Conservation (phyloP, 2,113 vertebrate species). For the Atractosteus spatula region DNA sequence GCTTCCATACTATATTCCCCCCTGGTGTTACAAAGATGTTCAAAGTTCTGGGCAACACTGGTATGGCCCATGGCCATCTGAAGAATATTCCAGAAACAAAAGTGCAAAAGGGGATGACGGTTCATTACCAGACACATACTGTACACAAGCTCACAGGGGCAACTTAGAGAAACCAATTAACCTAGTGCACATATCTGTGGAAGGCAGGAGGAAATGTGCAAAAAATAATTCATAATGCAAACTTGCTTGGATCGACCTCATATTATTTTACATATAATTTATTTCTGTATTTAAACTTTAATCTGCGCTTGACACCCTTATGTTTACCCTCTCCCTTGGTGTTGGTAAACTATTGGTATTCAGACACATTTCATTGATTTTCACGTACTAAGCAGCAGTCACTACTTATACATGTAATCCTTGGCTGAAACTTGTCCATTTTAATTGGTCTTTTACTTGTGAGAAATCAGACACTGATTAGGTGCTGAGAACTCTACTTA, state of each 20-base stretch:
- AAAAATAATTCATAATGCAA: no score
- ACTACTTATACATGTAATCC: slow-evolving; percentile 50
- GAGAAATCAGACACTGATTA: slow-evolving; percentile 64
- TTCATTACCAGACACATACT: no score
- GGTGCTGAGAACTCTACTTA: slow-evolving; percentile 44
- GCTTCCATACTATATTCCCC: no score
- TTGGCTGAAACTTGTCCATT: slow-evolving; percentile 61
- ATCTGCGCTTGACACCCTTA: slow-evolving; percentile 27
- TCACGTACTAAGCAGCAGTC: slow-evolving; percentile 42
- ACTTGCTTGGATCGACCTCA: neutral
- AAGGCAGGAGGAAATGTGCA: no score
- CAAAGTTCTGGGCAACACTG: no score
- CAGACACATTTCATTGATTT: slow-evolving; percentile 44
- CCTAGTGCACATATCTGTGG: no score
- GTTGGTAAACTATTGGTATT: neutral
- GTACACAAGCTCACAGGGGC: no score
- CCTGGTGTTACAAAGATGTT: no score
- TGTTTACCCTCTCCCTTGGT: slow-evolving; percentile 27
- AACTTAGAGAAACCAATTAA: no score
- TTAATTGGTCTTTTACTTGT: slow-evolving; percentile 64
- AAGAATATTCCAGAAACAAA: no score
- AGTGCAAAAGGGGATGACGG: no score
- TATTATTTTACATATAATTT: slow-evolving; percentile 14
- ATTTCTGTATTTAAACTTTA: slow-evolving; percentile 11
- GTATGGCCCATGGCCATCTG: no score